Conservation (phyloP, 2,797 vertebrate genomes). For the Parauchenoglanis ngamensis region DNA sequence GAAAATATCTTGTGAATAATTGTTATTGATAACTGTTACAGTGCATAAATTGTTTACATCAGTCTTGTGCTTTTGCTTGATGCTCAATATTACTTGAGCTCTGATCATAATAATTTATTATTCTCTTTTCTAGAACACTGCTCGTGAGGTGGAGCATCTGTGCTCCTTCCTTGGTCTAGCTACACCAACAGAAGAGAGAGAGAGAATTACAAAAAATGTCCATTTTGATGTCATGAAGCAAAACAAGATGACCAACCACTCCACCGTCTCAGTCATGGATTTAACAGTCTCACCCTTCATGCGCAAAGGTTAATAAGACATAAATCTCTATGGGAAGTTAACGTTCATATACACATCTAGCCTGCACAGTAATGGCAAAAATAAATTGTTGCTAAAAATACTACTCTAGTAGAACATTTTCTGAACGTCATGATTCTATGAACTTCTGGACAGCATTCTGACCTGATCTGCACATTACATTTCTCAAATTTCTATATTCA, state of each 20-base stretch:
- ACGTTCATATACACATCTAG: not conserved
- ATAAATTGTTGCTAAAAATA: not conserved
- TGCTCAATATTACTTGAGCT: not conserved
- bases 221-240: slow-evolving; percentile 82
- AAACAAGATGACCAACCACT: slow-evolving; percentile 63
- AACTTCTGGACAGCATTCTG: not conserved
- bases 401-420: not conserved
- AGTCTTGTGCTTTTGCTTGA: not conserved
- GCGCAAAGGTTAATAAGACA: slow-evolving; percentile 11
- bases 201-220: slow-evolving; percentile 64
- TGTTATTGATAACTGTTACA: not conserved
- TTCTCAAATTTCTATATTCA: not conserved
- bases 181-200: slow-evolving; percentile 63
- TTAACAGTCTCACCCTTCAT: not conserved
- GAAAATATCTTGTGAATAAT: not conserved
- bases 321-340: not conserved
- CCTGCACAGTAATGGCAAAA: not conserved
- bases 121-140: slow-evolving; percentile 69
- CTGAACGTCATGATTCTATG: not conserved
- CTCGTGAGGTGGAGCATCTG: slow-evolving; percentile 75
- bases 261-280: not conserved
- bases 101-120: not conserved
- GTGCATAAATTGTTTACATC: not conserved
- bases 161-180: slow-evolving; percentile 76
- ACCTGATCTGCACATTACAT: not conserved